Evolutionary conservation across 2,797 vertebrate genomes (phyloP).

Genomic region (Semaprochilodus insignis): DNA sequence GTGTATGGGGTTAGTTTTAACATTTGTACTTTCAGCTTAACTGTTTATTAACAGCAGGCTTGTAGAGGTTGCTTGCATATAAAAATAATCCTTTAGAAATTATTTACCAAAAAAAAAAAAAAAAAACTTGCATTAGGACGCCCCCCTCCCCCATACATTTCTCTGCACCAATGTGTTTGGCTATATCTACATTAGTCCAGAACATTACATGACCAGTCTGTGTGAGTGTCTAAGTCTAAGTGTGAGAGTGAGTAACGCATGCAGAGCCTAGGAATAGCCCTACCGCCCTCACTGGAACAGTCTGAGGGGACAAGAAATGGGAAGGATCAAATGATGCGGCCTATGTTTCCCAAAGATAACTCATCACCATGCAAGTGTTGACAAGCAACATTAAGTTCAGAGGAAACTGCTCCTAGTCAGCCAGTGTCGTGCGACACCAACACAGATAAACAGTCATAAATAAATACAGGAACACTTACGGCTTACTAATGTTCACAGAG

Average conservation of each 20-base stretch:
- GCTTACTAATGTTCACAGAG: conserved; percentile 12
- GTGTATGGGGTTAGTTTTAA: too few relatives aligned
- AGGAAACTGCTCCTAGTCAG: conserved; percentile 49
- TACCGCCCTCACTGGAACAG: conserved; percentile 13
- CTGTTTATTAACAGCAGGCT: too few relatives aligned
- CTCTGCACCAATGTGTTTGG: not conserved
- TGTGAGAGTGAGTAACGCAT: conserved; percentile 12
- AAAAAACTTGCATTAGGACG: too few relatives aligned
- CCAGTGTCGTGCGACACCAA: conserved; percentile 57
- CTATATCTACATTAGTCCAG: not conserved
- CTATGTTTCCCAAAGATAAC: conserved; percentile 67
- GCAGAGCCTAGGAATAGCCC: conserved; percentile 40
- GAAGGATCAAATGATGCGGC: conserved; percentile 45
- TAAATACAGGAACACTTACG: conserved; percentile 48
- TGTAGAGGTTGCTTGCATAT: too few relatives aligned
- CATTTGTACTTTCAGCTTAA: too few relatives aligned
- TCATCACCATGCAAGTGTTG: conserved; percentile 65
- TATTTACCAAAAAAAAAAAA: too few relatives aligned
- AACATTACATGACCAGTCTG: not conserved
- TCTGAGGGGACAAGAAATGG: not conserved
- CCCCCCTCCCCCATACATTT: not conserved
- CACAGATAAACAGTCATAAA: conserved; percentile 65
- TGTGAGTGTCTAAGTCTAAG: conserved; percentile 5
- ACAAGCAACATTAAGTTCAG: conserved; percentile 69
- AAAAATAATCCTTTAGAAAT: too few relatives aligned